These are phyloP conservation scores for Yponomeuta plumbellus DNA, from an alignment of 2,888 invertebrate genomes.

Conservation along the genomic window DNA sequence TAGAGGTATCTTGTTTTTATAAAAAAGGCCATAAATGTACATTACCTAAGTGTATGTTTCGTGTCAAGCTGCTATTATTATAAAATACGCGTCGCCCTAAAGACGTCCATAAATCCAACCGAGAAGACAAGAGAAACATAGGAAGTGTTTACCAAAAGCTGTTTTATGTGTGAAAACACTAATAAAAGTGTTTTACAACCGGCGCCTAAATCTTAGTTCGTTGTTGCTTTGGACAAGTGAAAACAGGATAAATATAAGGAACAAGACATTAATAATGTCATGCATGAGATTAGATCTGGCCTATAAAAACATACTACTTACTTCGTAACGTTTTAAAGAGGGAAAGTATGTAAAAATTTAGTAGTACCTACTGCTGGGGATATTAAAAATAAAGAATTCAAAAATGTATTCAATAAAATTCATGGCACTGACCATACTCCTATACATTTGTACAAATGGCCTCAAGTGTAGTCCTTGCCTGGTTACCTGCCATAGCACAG, in stretches of 20 bases:
- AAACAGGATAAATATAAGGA: background rate
- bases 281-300: background rate
- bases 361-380: too few species aligned
- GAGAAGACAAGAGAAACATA: slow-evolving; percentile 1
- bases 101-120: slow-evolving; percentile 1
- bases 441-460: too few species aligned
- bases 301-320: background rate
- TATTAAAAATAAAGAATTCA: too few species aligned
- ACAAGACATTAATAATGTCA: background rate
- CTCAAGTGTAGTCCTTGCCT: too few species aligned
- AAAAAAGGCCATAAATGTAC: too few species aligned
- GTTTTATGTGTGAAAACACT: slow-evolving; percentile 12
- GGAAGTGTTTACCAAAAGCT: background rate
- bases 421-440: too few species aligned
- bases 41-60: too few species aligned
- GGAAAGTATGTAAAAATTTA: background rate
- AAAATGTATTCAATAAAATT: too few species aligned
- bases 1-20: too few species aligned
- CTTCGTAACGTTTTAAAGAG: background rate
- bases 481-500: too few species aligned
- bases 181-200: slow-evolving; percentile 7
- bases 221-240: background rate
- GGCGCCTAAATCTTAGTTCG: background rate
- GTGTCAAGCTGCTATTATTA: background rate
- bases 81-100: background rate